Conservation (phyloP, 2,797 vertebrate species). For the Anguilla megastoma region DNA sequence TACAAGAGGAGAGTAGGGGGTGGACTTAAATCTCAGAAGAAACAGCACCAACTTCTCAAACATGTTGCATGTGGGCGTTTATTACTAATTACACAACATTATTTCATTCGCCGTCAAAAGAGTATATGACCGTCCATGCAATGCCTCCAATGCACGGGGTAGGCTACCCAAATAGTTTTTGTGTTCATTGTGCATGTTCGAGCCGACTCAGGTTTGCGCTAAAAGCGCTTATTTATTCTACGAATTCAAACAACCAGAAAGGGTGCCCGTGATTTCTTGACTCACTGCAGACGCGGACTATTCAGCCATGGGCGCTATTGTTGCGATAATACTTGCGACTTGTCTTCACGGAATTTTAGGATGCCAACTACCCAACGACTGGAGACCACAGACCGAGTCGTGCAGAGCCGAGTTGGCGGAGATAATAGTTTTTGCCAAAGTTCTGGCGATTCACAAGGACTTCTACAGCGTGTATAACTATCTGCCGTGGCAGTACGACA, state of each 20-base stretch:
- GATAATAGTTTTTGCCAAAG: slow-evolving; percentile 81
- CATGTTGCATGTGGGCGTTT: neutral
- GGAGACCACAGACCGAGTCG: slow-evolving; percentile 82
- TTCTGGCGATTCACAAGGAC: slow-evolving; percentile 77
- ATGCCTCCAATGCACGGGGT: neutral
- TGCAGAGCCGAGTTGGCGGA: slow-evolving; percentile 82
- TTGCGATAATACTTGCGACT: slow-evolving; percentile 54
- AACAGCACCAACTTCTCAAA: neutral
- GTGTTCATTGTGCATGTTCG: neutral
- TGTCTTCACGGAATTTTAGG: slow-evolving; percentile 56
- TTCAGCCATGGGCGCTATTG: slow-evolving; percentile 62
- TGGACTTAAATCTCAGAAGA: slow-evolving; percentile 10
- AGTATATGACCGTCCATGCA: neutral
- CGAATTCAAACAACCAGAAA: neutral
- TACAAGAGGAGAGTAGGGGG: slow-evolving; percentile 16
- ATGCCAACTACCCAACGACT: slow-evolving; percentile 79
- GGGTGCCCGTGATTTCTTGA: neutral
- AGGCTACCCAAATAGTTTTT: neutral
- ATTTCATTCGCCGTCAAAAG: neutral
- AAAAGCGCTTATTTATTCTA: neutral
- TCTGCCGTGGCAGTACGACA: slow-evolving; percentile 77
- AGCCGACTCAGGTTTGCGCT: neutral
- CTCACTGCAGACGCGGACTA: neutral
- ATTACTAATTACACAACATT: neutral
- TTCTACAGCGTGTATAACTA: slow-evolving; percentile 79